A percentile compares a stretch with the other conserved stretches of the same genome.
phyloP scores from a whole-genome alignment of 2,888 invertebrate genomes.

The Apodemia hepburni region DNA sequence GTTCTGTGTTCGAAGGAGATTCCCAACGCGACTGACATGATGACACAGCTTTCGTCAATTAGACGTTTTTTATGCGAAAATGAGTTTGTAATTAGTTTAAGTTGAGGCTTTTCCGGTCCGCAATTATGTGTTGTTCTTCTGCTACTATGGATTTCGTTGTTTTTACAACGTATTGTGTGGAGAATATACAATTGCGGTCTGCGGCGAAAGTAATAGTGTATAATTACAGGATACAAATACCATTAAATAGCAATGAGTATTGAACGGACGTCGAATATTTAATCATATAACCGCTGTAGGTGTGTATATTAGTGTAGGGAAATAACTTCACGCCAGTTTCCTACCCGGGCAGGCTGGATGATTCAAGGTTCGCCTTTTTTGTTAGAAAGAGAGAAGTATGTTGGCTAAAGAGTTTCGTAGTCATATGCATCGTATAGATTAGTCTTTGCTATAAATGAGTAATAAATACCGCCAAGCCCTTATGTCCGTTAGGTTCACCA shows the following conservation, averaged over 20 bases:
- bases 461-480: not conserved
- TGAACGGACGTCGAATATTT: conserved; percentile 19
- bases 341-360: not conserved
- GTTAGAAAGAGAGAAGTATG: not conserved
- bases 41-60: conserved; percentile 55
- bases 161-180: conserved; percentile 20
- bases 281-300: not conserved
- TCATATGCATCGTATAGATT: not conserved
- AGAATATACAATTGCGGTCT: conserved; percentile 26
- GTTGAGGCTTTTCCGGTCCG: conserved; percentile 61
- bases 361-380: too few species aligned
- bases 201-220: conserved; percentile 30
- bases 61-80: conserved; percentile 45
- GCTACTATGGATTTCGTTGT: conserved; percentile 29
- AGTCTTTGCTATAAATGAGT: not conserved
- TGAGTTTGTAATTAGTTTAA: conserved; percentile 50
- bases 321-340: not conserved
- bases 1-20: conserved; percentile 40
- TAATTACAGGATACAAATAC: conserved; percentile 30
- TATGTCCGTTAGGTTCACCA: too few species aligned
- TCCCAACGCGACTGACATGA: conserved; percentile 54
- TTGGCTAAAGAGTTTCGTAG: not conserved
- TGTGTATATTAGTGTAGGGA: not conserved
- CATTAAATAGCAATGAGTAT: conserved; percentile 25
- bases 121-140: conserved; percentile 33